Evolutionary conservation across 2,797 vertebrate genomes (phyloP), one percentile per base, ranked within the genome.

Genomic region (Centroberyx gerrardi): DNA sequence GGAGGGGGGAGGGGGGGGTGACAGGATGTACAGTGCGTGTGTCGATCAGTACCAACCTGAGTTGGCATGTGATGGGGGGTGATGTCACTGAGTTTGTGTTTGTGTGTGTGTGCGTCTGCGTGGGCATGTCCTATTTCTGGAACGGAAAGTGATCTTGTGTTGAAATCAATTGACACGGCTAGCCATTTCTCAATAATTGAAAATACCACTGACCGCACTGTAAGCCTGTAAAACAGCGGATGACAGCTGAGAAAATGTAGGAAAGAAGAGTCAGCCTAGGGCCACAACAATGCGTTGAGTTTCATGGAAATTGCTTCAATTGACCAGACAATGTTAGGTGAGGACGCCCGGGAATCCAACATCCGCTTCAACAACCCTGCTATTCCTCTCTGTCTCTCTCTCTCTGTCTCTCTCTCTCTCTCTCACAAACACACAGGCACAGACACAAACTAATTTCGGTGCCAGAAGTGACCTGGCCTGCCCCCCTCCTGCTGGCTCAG

Each of bases 101-200:
- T 82, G 70, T 51, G 49, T 27, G 49, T 27, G 61, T 46, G 59
- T 52, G 46, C 8, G 10, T 58, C 22, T 36, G 38, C 4, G 42
- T 15, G 49, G n/a, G 10, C 12, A 9, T 62, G 60, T 62, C 80
- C 84, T 88, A 92, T 87, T 86, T 87, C 76, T 66, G 59, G 79
- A 69, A 60, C 2, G 22, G 51, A 67, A 33, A 71, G 59, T 68
- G 62, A 59, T 81, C 77, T 75, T 78, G 53, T 62, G 62, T 46
- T 22, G 49, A 27, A 66, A 69, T 73, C 33, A 15, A 91, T 93
- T 83, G 85, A 71, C 74, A 83, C 66, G 78, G 56, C 60, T 48
- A 8, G 49, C 65, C 75, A 81, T 31, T 66, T 61, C 53, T 89
- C 80, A 79, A 84, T 87, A 76, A 42, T 70, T 77, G 14, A 60